Evolutionary conservation across 2,797 vertebrate genomes (phyloP), one percentile per base, ranked within the genome.

Genomic region (Takifugu ocellatus): DNA sequence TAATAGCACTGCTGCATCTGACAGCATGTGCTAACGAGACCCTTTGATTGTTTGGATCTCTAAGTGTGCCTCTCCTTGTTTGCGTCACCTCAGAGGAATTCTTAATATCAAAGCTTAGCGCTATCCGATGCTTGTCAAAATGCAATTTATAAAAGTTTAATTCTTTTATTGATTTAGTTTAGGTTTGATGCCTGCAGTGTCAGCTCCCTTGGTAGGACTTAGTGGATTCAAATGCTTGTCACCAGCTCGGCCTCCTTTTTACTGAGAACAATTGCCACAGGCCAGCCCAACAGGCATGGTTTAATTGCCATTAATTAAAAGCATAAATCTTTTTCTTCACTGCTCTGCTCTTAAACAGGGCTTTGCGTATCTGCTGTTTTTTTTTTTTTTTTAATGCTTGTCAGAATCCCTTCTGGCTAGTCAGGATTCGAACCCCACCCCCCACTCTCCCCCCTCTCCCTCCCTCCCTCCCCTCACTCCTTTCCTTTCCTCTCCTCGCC

Each of bases 301-400:
- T 98, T 99, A 99, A 99, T 99, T 99, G 97, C 95, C 93, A 96
- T 98, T 98, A 98, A 99, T 99, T 99, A 99, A 98, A 98, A 99
- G 95, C 96, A 98, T 97, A 97, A 97, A 97, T 97, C 95, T 95
- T 97, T 98, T 97, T 96, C 93, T 96, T 95, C 91, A 89, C 90
- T 95, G 92, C 94, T 94, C 90, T 92, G 92, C 94, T 97, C 93
- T 97, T 97, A 97, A 96, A 97, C 94, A 94, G 91, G 92, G 94
- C 92, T 94, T 92, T 91, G 92, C 91, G 87, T 91, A 88, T 90
- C 90, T 93, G 87, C 86, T 91, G 91, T 89, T 73, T 70, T 91
- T 52, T 33, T 89, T 21, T 73, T 71, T 91, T 52, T 43, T 89
- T 21, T 46, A 2, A 92, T 92, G 83, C 94, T 95, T 95, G 92